Evolutionary conservation across 2,888 invertebrate species (phyloP).

Genomic region (Arctia plantaginis): DNA sequence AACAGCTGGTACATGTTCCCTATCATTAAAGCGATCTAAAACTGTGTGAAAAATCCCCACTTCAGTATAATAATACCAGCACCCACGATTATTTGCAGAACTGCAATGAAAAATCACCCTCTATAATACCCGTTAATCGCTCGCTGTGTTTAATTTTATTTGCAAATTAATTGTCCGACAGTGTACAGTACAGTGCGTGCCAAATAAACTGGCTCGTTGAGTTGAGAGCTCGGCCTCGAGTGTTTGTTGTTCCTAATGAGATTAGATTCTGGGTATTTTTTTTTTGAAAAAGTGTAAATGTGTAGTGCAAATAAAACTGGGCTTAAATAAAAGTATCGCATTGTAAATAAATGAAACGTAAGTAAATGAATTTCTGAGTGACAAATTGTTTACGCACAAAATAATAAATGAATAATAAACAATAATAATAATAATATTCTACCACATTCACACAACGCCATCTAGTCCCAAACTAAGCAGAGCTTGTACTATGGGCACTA

Average conservation of each 20-base stretch:
- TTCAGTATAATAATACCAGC: constrained; percentile 27
- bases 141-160: constrained; percentile 79
- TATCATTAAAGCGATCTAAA: constrained; percentile 10
- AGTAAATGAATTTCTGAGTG: not conserved
- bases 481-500: too few species aligned
- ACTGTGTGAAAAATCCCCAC: constrained; percentile 24
- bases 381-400: not conserved
- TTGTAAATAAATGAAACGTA: not conserved
- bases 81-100: constrained; percentile 40
- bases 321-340: constrained; percentile 8
- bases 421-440: too few species aligned
- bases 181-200: constrained; percentile 60
- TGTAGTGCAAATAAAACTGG: constrained; percentile 41
- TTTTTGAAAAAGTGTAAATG: constrained; percentile 42
- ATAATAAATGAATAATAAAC: too few species aligned
- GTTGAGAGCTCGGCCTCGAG: constrained; percentile 46
- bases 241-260: constrained; percentile 55
- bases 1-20: constrained; percentile 11
- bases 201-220: constrained; percentile 66
- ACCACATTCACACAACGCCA: too few species aligned
- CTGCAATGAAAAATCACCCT: constrained; percentile 51
- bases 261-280: constrained; percentile 49
- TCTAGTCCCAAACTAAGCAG: too few species aligned
- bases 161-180: constrained; percentile 78
- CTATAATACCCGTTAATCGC: constrained; percentile 63